These are phyloP conservation scores for Unio delphinus DNA, from an alignment of 2,888 invertebrate species.

Conservation along the genomic window DNA sequence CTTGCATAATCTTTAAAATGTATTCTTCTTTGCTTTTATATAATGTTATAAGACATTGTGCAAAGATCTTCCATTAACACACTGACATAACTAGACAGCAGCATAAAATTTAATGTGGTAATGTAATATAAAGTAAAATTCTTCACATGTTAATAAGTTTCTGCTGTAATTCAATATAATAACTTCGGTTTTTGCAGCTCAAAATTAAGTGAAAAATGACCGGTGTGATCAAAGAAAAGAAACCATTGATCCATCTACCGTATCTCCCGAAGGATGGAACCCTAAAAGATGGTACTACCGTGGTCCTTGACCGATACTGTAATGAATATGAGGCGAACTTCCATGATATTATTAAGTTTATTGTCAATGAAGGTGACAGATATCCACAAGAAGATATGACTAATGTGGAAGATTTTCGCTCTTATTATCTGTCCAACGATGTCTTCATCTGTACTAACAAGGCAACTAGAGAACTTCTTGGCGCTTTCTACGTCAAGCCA, in stretches of 20 bases:
- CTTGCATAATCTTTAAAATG: no score
- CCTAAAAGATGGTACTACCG: slow-evolving; percentile 20
- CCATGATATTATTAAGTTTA: slow-evolving; percentile 31
- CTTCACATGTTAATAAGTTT: no score
- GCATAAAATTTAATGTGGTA: no score
- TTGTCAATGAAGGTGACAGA: slow-evolving; percentile 40
- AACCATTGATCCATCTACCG: slow-evolving; percentile 16
- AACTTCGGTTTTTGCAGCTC: no score
- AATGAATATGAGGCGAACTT: slow-evolving; percentile 31
- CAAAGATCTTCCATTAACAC: no score
- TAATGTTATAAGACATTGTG: no score
- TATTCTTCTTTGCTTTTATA: no score
- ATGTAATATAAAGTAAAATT: no score
- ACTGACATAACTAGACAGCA: no score
- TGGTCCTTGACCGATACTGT: slow-evolving; percentile 25
- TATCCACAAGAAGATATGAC: slow-evolving; percentile 42
- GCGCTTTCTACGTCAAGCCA: slow-evolving; percentile 48
- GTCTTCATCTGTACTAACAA: slow-evolving; percentile 39
- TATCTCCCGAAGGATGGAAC: slow-evolving; percentile 29
- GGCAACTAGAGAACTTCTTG: slow-evolving; percentile 32
- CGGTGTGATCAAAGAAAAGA: slow-evolving; percentile 33
- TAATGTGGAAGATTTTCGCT: slow-evolving; percentile 36
- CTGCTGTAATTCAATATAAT: no score
- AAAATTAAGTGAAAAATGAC: slow-evolving; percentile 20
- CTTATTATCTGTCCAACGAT: slow-evolving; percentile 41